Base-by-base conservation (phyloP, 1,140 invertebrate genomes). In the Lethrus apterus region DNA sequence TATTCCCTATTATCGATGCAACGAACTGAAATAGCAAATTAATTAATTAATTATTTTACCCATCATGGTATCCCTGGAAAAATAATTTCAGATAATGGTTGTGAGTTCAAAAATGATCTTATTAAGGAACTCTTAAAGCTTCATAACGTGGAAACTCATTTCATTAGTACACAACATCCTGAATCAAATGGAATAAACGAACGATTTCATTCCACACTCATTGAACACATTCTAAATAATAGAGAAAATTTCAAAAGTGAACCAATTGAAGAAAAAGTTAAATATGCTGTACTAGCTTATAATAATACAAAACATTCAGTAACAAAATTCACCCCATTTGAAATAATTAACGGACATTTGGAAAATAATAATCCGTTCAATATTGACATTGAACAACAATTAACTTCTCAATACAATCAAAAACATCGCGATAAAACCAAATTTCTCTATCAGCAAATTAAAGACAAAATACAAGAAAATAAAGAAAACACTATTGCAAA, bases 61-160 rank as follows among this genome's bases (percentile, higher is more conserved):
- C n/a, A 11, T 19, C 31, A 7, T 4, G 30, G 29, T 4, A 31
- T 33, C 3, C 45, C 33, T n/a, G 13, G 9, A 0, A 29, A 29
- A 47, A 38, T 30, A 4, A 29, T 33, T 9, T 11, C 19, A 8
- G 31, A 45, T 13, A 36, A 36, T 15, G 34, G 18, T 1, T 21
- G n/a, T n/a, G 43, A 45, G 35, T 45, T 34, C 14, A 45, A 17
- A 14, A 47, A 47, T 14, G 23, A 38, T 9, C 14, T 21, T 10
- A 4, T 40, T 19, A 23, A 18, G 17, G 33, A 47, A 4, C 21
- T 38, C 40, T 40, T 23, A 11, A 40, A n/a, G 14, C 2, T 47
- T 3, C 35, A 47, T 7, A 21, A 45, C 10, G 35, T 45, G 2
- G 17, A 45, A 34, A 3, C 35, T n/a, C 43, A 45, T 34, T 26